Evolutionary conservation across 2,888 invertebrate species (phyloP).

Genomic region (Drosophila diplacantha): DNA sequence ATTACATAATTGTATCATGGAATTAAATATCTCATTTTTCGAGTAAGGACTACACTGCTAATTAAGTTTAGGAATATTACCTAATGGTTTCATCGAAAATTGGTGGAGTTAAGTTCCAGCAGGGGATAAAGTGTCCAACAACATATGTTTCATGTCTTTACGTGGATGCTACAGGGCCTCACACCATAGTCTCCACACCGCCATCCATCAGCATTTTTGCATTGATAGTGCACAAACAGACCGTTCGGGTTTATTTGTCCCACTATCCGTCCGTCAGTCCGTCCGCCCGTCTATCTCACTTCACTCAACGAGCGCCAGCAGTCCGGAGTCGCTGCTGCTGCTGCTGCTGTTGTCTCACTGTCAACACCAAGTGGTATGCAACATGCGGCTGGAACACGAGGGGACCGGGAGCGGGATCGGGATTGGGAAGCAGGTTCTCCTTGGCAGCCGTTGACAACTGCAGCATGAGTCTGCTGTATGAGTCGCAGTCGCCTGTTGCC

Average conservation of each 20-base stretch:
- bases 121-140: neutral
- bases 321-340: slow-evolving; percentile 42
- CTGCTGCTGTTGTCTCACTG: slow-evolving; percentile 43
- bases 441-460: slow-evolving; percentile 66
- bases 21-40: no score
- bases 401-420: neutral
- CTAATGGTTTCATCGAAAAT: neutral
- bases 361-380: slow-evolving; percentile 68
- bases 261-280: slow-evolving; percentile 22
- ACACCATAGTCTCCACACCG: neutral
- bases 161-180: neutral
- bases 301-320: slow-evolving; percentile 66
- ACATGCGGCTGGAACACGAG: slow-evolving; percentile 46
- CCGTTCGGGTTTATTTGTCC: slow-evolving; percentile 34
- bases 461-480: slow-evolving; percentile 68
- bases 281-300: slow-evolving; percentile 40
- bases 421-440: slow-evolving; percentile 51
- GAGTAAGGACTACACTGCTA: no score
- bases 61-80: neutral
- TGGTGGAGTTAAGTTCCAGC: neutral
- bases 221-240: slow-evolving; percentile 25
- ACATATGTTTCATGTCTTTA: neutral
- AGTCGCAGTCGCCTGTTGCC: slow-evolving; percentile 52
- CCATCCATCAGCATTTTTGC: slow-evolving; percentile 14
- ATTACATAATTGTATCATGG: no score